Evolutionary conservation across 1,140 invertebrate genomes (phyloP).

Genomic region (Diachasmimorpha longicaudata): DNA sequence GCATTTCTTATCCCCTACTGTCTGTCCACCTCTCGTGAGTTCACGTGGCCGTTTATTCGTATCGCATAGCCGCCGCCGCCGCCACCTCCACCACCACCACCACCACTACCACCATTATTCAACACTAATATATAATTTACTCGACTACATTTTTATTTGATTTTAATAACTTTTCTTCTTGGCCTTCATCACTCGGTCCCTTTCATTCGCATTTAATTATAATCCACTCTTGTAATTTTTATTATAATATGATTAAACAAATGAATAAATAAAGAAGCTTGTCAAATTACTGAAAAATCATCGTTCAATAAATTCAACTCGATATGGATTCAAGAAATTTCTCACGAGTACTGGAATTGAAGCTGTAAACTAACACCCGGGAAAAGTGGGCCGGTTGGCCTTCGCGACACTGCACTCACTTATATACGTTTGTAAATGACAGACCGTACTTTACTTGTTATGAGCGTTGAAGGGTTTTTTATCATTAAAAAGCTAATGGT

Average conservation of each 20-base stretch:
- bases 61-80: too few species aligned
- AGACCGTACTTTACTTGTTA: too few species aligned
- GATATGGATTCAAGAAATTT: background rate
- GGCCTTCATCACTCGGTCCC: background rate
- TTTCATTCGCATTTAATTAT: too few species aligned
- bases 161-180: background rate
- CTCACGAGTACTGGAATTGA: background rate
- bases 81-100: too few species aligned
- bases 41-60: background rate
- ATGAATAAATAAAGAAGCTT: too few species aligned
- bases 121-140: background rate
- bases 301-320: background rate
- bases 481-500: too few species aligned
- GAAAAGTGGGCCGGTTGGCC: constrained; percentile 53
- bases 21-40: constrained; percentile 22
- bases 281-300: background rate
- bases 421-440: background rate
- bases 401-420: constrained; percentile 45
- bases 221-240: too few species aligned
- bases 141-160: background rate
- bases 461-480: too few species aligned
- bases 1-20: constrained; percentile 56
- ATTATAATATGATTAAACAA: too few species aligned
- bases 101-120: background rate
- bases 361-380: constrained; percentile 39